Conservation (phyloP, 2,113 vertebrate genomes). For the Anthoscopus minutus region DNA sequence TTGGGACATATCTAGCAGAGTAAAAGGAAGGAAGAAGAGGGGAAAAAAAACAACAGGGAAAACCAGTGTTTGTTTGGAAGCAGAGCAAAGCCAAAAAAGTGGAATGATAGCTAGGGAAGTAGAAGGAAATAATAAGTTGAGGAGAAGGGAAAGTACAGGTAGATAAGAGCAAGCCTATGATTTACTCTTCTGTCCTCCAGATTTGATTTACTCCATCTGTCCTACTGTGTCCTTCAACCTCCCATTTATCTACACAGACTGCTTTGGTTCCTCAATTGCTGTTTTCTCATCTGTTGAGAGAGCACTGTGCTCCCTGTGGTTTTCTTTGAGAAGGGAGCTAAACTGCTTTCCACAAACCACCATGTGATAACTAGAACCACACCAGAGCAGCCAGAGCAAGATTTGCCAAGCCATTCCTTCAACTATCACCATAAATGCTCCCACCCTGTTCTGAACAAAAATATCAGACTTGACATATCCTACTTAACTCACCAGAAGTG, state of each 20-base stretch:
- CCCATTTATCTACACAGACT: background rate
- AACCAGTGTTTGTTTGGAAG: background rate
- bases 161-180: background rate
- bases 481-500: background rate
- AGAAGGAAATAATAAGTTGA: background rate
- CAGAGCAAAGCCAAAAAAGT: background rate
- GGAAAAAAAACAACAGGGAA: background rate
- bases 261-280: background rate
- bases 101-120: background rate
- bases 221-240: background rate
- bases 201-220: too few relatives aligned
- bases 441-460: background rate
- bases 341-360: constrained; percentile 32
- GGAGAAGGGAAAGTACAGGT: background rate
- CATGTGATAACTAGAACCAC: background rate
- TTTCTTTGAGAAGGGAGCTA: background rate
- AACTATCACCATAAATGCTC: background rate
- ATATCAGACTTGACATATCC: background rate
- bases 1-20: background rate
- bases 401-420: background rate
- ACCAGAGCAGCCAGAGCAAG: background rate
- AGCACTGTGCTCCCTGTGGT: background rate
- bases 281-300: background rate
- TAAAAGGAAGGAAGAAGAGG: background rate
- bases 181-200: background rate